A percentile compares a stretch with the other conserved stretches of the same genome.
These are phyloP conservation scores for Rhabditophanes sp. DNA, from an alignment of 2,888 invertebrate species.

Conservation along the genomic window DNA sequence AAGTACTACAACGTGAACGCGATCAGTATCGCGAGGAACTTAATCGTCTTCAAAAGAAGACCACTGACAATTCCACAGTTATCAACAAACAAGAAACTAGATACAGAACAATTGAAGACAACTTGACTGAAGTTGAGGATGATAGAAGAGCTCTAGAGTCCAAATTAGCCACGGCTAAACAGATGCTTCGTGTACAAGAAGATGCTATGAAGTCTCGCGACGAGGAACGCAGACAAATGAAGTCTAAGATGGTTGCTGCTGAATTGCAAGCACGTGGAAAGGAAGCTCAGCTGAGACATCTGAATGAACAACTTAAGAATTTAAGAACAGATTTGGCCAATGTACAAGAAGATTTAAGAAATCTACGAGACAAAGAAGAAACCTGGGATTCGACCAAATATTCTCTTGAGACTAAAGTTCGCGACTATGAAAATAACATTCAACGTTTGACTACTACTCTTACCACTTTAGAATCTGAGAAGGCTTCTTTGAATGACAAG, in stretches of 20 bases:
- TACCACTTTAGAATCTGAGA: conserved; percentile 29
- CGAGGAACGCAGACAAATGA: conserved; percentile 39
- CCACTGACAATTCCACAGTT: conserved; percentile 34
- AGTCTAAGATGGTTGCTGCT: conserved; percentile 40
- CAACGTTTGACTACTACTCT: conserved; percentile 29
- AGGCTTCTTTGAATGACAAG: conserved; percentile 26
- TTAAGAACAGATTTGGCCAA: conserved; percentile 36
- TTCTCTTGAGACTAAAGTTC: conserved; percentile 33
- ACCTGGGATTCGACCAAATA: conserved; percentile 28
- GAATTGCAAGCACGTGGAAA: conserved; percentile 42
- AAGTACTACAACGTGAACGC: conserved; percentile 35
- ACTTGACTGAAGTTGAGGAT: conserved; percentile 34
- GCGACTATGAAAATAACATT: conserved; percentile 34
- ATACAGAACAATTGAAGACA: conserved; percentile 38
- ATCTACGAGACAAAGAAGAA: conserved; percentile 36
- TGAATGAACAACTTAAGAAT: conserved; percentile 42
- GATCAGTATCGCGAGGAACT: conserved; percentile 38
- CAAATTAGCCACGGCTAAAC: conserved; percentile 32
- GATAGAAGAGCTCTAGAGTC: conserved; percentile 38
- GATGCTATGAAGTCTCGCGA: conserved; percentile 39
- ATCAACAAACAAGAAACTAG: conserved; percentile 35
- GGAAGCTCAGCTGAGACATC: conserved; percentile 39
- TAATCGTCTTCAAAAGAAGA: conserved; percentile 38
- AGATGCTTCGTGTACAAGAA: conserved; percentile 37
- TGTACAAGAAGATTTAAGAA: conserved; percentile 33